These are phyloP conservation scores for Amphiduros pacificus DNA, from an alignment of 2,888 invertebrate genomes.

Conservation along the genomic window DNA sequence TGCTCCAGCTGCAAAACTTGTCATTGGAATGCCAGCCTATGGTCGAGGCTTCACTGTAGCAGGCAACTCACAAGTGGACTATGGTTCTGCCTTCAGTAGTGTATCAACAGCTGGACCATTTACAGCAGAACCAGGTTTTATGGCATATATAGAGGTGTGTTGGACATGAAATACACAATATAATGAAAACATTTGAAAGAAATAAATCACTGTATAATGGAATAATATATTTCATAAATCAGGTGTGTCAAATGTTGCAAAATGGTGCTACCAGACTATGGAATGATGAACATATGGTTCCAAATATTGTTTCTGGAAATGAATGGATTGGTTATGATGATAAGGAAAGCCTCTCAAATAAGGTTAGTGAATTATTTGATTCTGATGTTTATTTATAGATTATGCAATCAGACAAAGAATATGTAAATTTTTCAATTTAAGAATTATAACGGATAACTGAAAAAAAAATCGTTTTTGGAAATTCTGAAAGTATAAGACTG, in stretches of 20 bases:
- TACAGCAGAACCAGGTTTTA: slow-evolving; percentile 40
- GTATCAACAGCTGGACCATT: slow-evolving; percentile 35
- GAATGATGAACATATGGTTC: slow-evolving; percentile 62
- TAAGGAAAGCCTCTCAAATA: slow-evolving; percentile 36
- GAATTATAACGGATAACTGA: too few species aligned
- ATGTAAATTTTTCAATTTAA: too few species aligned
- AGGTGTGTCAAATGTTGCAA: slow-evolving; percentile 39
- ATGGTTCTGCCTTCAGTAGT: slow-evolving; percentile 34
- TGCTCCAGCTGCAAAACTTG: slow-evolving; percentile 3
- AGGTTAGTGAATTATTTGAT: too few species aligned
- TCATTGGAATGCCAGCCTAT: slow-evolving; percentile 13
- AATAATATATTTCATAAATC: too few species aligned
- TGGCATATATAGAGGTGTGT: slow-evolving; percentile 48
- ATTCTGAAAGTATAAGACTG: too few species aligned
- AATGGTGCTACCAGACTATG: slow-evolving; percentile 34
- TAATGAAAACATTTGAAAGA: too few species aligned
- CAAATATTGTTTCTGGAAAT: slow-evolving; percentile 67
- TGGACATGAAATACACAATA: too few species aligned
- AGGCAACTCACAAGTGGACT: slow-evolving; percentile 25
- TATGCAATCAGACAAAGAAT: too few species aligned
- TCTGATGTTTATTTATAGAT: too few species aligned
- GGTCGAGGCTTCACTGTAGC: slow-evolving; percentile 7
- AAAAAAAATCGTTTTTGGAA: too few species aligned
- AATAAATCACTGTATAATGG: too few species aligned
- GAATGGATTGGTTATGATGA: slow-evolving; percentile 52